Conservation (phyloP, 2,113 vertebrate species). For the Salvelinus namaycush region DNA sequence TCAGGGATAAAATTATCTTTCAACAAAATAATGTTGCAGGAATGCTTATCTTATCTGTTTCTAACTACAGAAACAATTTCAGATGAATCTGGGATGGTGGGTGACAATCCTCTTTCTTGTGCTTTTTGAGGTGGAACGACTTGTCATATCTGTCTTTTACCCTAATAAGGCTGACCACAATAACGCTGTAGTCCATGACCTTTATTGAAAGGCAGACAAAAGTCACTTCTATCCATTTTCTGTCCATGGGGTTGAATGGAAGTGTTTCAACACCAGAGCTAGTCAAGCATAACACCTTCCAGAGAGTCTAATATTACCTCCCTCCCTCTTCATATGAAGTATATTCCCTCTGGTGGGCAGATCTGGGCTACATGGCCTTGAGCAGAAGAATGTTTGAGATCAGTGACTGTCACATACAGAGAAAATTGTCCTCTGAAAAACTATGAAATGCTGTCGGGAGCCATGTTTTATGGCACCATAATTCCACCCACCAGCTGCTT, state of each 20-base stretch:
- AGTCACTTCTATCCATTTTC: not conserved
- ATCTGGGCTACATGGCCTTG: conserved; percentile 10
- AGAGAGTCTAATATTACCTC: conserved; percentile 8
- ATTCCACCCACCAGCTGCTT: not conserved
- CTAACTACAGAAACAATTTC: no score
- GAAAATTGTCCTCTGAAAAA: not conserved
- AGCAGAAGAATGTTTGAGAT: not conserved
- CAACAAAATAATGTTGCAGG: no score
- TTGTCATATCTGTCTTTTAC: no score
- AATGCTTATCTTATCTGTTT: no score
- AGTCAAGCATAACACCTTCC: conserved; percentile 11
- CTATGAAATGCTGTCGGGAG: not conserved
- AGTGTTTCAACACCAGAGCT: conserved; percentile 16
- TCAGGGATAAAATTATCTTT: no score
- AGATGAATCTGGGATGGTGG: no score
- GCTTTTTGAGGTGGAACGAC: no score
- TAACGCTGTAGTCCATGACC: not conserved
- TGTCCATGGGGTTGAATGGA: not conserved
- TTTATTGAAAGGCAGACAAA: conserved; percentile 12
- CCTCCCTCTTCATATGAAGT: not conserved
- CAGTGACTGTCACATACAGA: not conserved
- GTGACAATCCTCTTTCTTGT: no score
- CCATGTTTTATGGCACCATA: not conserved
- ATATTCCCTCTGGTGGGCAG: conserved; percentile 10
- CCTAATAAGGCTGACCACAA: no score